phyloP scores from a whole-genome alignment of 2,113 vertebrate species.

The Kryptolebias marmoratus region DNA sequence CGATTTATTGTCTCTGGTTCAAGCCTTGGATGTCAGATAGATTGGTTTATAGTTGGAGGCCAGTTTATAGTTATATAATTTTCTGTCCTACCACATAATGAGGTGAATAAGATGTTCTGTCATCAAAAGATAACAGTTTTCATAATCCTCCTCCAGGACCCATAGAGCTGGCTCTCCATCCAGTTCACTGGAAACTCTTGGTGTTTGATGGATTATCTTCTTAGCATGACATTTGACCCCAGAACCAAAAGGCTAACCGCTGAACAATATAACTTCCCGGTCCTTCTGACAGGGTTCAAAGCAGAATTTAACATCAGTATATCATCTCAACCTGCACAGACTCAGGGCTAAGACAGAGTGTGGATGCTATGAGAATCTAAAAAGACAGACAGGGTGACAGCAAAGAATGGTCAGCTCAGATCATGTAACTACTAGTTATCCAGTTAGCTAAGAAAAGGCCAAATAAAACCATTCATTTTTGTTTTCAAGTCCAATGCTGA shows the following conservation, averaged over 20 bases:
- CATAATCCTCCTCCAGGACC: neutral
- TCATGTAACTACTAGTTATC: too few relatives aligned
- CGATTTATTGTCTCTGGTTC: too few relatives aligned
- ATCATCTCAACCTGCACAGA: neutral
- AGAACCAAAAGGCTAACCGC: neutral
- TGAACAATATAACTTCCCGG: neutral
- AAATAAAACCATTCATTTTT: too few relatives aligned
- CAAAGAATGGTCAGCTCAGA: neutral
- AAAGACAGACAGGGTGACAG: neutral
- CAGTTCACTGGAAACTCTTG: neutral
- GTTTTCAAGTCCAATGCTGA: too few relatives aligned
- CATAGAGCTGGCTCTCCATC: neutral
- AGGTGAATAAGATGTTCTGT: neutral
- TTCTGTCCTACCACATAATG: neutral
- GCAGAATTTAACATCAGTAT: neutral
- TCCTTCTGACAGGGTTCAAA: neutral
- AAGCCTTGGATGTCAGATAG: neutral
- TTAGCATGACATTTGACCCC: neutral
- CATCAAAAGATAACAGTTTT: neutral
- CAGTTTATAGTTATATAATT: neutral
- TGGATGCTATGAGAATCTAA: neutral
- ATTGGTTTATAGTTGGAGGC: neutral
- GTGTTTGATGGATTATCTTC: neutral
- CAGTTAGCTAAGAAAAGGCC: too few relatives aligned
- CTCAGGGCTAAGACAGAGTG: neutral